These are phyloP conservation scores for Schrankia costaestrigalis DNA, from an alignment of 2,888 invertebrate species.

Conservation along the genomic window DNA sequence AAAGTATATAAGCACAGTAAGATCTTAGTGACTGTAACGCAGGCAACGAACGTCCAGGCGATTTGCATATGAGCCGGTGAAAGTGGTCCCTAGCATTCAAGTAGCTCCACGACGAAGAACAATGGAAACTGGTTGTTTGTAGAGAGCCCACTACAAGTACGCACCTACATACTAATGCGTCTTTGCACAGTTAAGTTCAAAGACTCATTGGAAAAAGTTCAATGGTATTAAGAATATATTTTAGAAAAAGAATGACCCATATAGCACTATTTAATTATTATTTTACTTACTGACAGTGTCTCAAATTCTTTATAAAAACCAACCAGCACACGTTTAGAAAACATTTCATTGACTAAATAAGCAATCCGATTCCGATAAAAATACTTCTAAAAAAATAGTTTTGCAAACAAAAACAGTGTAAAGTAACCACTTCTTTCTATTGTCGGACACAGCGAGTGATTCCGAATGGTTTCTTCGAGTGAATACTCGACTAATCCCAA, in stretches of 20 bases:
- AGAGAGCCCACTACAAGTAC: conserved; percentile 30
- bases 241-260: no score
- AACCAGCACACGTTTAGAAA: conserved; percentile 20
- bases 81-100: conserved; percentile 51
- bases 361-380: conserved; percentile 31
- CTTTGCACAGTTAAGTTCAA: conserved; percentile 30
- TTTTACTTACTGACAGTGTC: no score
- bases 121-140: conserved; percentile 41
- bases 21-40: conserved; percentile 32
- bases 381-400: conserved; percentile 26
- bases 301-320: no score
- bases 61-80: conserved; percentile 53
- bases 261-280: no score
- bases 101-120: conserved; percentile 40
- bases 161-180: conserved; percentile 32
- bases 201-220: conserved; percentile 13
- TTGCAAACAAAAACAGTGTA: conserved; percentile 29
- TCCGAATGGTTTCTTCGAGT: conserved; percentile 30
- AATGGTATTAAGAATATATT: no score
- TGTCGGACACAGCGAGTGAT: conserved; percentile 50
- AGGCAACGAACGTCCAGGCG: conserved; percentile 36
- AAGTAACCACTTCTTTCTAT: conserved; percentile 35
- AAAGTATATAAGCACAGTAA: conserved; percentile 18
- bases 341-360: conserved; percentile 24
- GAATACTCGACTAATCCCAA: conserved; percentile 56